phyloP scores from a whole-genome alignment of 2,113 vertebrate species.

The Cottus gobio region DNA sequence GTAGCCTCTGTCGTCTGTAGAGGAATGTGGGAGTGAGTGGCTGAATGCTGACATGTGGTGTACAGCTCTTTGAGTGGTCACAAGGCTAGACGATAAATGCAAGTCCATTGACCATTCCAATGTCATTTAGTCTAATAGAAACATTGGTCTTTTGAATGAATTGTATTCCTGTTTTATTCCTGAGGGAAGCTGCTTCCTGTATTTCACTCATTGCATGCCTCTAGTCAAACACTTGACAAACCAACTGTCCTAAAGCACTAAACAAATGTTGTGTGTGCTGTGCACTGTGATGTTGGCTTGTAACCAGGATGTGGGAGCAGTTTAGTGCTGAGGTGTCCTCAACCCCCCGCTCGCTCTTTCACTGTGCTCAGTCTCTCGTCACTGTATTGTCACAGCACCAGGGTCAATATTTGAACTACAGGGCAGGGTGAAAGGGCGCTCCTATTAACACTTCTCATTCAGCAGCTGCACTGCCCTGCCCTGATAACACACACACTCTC shows the following conservation, averaged over 20 bases:
- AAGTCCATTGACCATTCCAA: neutral
- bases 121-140: neutral
- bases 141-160: neutral
- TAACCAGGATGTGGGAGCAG: constrained; percentile 43
- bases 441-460: constrained; percentile 60
- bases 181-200: neutral
- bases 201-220: neutral
- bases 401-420: constrained; percentile 81
- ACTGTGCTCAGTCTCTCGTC: neutral
- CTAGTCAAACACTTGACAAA: neutral
- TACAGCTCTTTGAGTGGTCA: neutral
- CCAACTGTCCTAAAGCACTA: neutral
- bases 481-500: constrained; percentile 64
- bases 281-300: constrained; percentile 3
- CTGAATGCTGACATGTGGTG: neutral
- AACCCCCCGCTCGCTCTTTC: neutral
- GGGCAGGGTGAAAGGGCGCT: constrained; percentile 64
- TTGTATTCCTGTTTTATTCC: neutral
- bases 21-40: neutral
- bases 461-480: constrained; percentile 71
- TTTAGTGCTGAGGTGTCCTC: constrained; percentile 82
- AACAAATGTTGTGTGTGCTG: constrained; percentile 8
- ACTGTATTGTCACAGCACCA: constrained; percentile 44
- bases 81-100: neutral
- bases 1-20: no score